Percentiles rank a stretch among this genome's conserved stretches.
phyloP scores from a whole-genome alignment of 2,888 invertebrate genomes.

The Mesoligia furuncula region DNA sequence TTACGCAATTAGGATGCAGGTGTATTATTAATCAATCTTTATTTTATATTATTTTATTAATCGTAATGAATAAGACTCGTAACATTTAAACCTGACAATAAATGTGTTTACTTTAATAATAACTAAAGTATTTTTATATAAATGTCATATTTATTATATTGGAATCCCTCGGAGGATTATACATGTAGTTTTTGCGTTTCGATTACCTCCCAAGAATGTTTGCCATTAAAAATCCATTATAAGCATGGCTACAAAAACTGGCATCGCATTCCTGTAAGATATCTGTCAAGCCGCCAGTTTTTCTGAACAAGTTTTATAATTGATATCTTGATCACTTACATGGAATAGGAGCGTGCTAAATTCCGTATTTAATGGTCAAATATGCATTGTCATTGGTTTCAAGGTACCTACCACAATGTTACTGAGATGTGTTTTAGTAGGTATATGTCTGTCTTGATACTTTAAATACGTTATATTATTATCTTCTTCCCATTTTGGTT shows the following conservation, averaged over 20 bases:
- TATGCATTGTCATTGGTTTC: slow-evolving; percentile 19
- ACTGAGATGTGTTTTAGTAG: neutral
- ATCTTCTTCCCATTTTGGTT: neutral
- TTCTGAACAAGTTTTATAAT: slow-evolving; percentile 58
- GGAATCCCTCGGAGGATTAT: slow-evolving; percentile 47
- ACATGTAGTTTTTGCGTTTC: slow-evolving; percentile 54
- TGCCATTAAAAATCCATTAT: slow-evolving; percentile 66
- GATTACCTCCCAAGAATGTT: slow-evolving; percentile 61
- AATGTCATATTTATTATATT: slow-evolving; percentile 50
- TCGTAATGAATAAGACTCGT: neutral
- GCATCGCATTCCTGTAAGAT: slow-evolving; percentile 56
- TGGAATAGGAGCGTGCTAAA: slow-evolving; percentile 43
- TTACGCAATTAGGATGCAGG: neutral
- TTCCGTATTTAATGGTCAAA: slow-evolving; percentile 31
- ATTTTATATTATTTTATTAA: neutral
- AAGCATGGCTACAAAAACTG: slow-evolving; percentile 52
- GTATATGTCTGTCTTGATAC: neutral
- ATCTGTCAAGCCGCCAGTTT: slow-evolving; percentile 50
- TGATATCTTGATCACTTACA: slow-evolving; percentile 59
- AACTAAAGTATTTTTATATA: slow-evolving; percentile 15
- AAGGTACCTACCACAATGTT: neutral
- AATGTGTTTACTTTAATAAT: slow-evolving; percentile 4
- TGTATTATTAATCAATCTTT: neutral
- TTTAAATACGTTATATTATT: neutral
- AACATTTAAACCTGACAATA: neutral